A percentile compares a stretch with the other conserved stretches of the same genome.
Evolutionary conservation across 1,140 invertebrate species (phyloP).

Genomic region (Eupristina koningsbergeri): DNA sequence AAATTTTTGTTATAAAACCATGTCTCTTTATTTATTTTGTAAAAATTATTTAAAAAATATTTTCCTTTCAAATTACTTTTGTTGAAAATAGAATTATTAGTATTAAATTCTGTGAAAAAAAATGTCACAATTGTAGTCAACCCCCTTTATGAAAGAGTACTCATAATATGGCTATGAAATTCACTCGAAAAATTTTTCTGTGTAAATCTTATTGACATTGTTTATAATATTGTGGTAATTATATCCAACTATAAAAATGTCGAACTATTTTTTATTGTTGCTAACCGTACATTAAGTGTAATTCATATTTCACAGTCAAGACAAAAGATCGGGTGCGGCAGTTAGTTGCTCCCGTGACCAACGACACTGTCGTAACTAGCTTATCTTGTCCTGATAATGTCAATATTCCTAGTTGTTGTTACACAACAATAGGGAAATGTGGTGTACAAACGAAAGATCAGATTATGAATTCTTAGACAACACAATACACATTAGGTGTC

Average conservation of each 20-base stretch:
- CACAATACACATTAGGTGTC: neutral
- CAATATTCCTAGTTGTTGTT: neutral
- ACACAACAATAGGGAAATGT: neutral
- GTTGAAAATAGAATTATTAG: too few relatives aligned
- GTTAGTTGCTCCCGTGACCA: neutral
- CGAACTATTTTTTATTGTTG: slow-evolving; percentile 51
- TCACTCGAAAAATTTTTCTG: too few relatives aligned
- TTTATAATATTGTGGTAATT: too few relatives aligned
- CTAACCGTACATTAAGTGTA: slow-evolving; percentile 58
- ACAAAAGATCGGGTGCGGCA: slow-evolving; percentile 59
- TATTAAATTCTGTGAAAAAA: too few relatives aligned
- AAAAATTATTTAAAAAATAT: too few relatives aligned
- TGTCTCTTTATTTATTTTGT: too few relatives aligned
- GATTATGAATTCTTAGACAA: slow-evolving; percentile 30
- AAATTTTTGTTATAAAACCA: too few relatives aligned
- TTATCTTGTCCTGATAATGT: slow-evolving; percentile 34
- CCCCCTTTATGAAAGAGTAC: too few relatives aligned
- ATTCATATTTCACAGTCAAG: slow-evolving; percentile 57
- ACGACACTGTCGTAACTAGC: slow-evolving; percentile 21
- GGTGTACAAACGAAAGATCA: neutral
- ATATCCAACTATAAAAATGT: neutral
- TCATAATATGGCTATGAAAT: too few relatives aligned
- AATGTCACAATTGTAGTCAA: too few relatives aligned
- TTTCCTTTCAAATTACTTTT: too few relatives aligned
- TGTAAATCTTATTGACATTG: too few relatives aligned